Percentiles rank a stretch among this genome's conserved stretches.
These are phyloP conservation scores for Otis tarda DNA, from an alignment of 2,113 vertebrate genomes.

Conservation along the genomic window DNA sequence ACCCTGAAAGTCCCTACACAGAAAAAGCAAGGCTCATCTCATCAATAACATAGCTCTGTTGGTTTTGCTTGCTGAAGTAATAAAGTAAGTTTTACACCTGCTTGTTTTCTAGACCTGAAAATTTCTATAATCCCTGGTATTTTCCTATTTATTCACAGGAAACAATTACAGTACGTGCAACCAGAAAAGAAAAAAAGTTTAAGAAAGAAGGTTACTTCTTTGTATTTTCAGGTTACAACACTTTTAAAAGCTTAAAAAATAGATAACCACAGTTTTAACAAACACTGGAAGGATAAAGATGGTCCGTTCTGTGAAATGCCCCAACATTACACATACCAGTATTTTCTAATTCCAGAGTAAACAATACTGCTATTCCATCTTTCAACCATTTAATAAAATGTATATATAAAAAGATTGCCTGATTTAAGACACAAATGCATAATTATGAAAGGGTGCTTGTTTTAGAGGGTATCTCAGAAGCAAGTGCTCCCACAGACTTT, in stretches of 20 bases:
- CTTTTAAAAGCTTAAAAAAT: neutral
- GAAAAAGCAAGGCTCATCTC: neutral
- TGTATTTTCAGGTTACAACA: neutral
- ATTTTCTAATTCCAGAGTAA: neutral
- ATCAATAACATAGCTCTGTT: neutral
- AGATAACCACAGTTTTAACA: neutral
- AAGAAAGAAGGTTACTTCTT: neutral
- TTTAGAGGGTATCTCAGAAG: neutral
- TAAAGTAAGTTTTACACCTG: neutral
- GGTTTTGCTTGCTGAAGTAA: neutral
- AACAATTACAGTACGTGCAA: neutral
- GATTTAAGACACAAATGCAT: neutral
- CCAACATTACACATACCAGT: neutral
- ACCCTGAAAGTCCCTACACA: neutral
- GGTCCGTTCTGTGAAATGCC: neutral
- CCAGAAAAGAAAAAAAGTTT: neutral
- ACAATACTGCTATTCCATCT: neutral
- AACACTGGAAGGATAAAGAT: neutral
- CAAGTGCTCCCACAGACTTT: neutral
- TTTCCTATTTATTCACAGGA: neutral
- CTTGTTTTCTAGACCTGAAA: neutral
- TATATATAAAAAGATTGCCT: neutral
- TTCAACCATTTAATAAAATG: neutral
- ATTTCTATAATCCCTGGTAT: neutral
- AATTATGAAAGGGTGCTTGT: neutral